These are phyloP conservation scores for Dasyornis broadbenti DNA, from an alignment of 2,113 vertebrate genomes.

Conservation along the genomic window DNA sequence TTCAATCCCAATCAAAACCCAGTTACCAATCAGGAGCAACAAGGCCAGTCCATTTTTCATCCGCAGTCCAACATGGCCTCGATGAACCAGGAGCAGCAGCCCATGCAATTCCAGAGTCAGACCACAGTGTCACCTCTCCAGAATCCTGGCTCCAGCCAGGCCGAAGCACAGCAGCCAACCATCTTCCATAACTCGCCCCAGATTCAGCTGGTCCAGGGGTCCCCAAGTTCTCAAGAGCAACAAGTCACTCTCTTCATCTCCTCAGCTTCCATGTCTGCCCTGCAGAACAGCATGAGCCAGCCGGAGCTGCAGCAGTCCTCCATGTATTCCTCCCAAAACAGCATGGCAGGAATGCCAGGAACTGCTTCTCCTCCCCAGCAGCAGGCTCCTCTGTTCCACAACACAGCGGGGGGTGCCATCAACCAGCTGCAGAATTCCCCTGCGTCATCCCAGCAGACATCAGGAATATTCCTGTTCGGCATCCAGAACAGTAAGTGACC, in stretches of 20 bases:
- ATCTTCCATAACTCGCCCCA: slow-evolving; percentile 92
- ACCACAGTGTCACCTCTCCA: slow-evolving; percentile 77
- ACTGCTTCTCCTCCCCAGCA: slow-evolving; percentile 84
- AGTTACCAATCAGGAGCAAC: slow-evolving; percentile 81
- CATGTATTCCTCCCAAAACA: slow-evolving; percentile 85
- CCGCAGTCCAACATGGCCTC: slow-evolving; percentile 81
- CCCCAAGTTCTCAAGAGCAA: slow-evolving; percentile 79
- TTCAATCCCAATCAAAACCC: slow-evolving; percentile 75
- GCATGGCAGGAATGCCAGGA: slow-evolving; percentile 83
- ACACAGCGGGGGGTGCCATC: slow-evolving; percentile 79
- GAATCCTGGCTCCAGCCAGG: slow-evolving; percentile 75
- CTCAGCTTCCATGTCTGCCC: slow-evolving; percentile 85
- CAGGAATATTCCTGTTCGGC: slow-evolving; percentile 92
- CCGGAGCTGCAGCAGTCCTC: slow-evolving; percentile 86
- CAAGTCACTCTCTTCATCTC: slow-evolving; percentile 91
- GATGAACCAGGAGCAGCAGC: slow-evolving; percentile 84
- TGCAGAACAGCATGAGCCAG: slow-evolving; percentile 84
- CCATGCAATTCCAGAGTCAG: slow-evolving; percentile 94
- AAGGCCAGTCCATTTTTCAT: slow-evolving; percentile 84
- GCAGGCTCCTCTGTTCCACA: slow-evolving; percentile 86
- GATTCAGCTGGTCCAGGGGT: slow-evolving; percentile 86
- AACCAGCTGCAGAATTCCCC: slow-evolving; percentile 82
- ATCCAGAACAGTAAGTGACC: slow-evolving; percentile 90
- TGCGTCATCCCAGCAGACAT: slow-evolving; percentile 82
- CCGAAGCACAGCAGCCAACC: slow-evolving; percentile 79